Evolutionary conservation across 2,113 vertebrate species (phyloP).

Genomic region (Pterocles gutturalis): DNA sequence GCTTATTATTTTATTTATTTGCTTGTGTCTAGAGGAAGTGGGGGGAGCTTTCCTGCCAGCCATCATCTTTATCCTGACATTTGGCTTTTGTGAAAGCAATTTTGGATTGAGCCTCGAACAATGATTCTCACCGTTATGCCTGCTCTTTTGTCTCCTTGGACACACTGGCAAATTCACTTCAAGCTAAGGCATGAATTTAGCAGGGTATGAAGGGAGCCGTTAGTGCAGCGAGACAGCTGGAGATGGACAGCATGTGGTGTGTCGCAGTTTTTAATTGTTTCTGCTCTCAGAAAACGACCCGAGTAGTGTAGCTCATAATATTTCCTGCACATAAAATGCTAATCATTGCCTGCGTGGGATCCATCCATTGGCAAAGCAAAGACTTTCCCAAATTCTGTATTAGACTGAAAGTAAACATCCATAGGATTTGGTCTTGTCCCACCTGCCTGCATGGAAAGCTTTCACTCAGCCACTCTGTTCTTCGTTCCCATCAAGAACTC

Average conservation of each 20-base stretch:
- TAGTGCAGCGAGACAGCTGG: neutral
- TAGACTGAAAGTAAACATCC: neutral
- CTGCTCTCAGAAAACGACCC: conserved; percentile 27
- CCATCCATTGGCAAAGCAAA: neutral
- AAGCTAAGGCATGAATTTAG: neutral
- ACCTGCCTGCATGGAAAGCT: neutral
- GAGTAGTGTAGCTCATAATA: neutral
- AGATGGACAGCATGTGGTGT: neutral
- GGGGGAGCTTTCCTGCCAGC: neutral
- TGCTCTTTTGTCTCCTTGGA: conserved; percentile 30
- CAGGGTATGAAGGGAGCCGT: neutral
- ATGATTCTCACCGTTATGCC: neutral
- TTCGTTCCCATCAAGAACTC: neutral
- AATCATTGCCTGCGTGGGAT: neutral
- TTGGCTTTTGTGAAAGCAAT: conserved; percentile 5
- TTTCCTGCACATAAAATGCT: neutral
- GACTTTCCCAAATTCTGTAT: neutral
- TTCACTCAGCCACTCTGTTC: neutral
- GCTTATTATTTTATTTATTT: neutral
- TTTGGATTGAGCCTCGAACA: neutral
- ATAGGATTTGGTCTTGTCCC: neutral
- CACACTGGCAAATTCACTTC: neutral
- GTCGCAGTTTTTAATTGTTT: neutral
- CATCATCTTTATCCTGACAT: neutral
- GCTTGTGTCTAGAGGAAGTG: neutral